Evolutionary conservation across 1,140 invertebrate genomes (phyloP), one percentile per base, ranked within the genome.

Genomic region (Thalassaphorura encarpata): DNA sequence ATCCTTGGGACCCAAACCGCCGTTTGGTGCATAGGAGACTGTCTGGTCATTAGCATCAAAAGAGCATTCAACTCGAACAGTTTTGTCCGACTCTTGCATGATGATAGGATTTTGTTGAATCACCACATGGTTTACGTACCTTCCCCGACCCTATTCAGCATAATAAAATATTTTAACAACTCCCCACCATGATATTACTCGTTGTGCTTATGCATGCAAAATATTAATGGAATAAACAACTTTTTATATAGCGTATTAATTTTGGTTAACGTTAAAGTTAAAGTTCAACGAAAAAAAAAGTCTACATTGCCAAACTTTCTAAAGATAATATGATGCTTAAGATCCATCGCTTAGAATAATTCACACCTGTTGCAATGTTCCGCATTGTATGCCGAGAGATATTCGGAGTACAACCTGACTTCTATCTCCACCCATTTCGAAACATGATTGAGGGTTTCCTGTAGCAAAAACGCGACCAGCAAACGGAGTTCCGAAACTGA

Each of bases 61-160:
- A 5, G 74, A 72, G 53, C 75, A 77, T 57, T 76, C 73, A 18
- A 77, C 75, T 57, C 74, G 66, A 15, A 77, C 74, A 3, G 70
- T 76, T 53, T 71, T 71, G 58, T 77, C 75, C 18, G 70, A 74
- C 48, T 77, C 73, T 56, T 75, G 76, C 71, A 76, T 75, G 51
- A 77, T 76, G 2, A 76, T 68, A 13, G 75, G 72, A 61, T 77
- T 76, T 58, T 76, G 72, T 56, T 77, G 75, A 43, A 77, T 69
- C 3, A 77, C 74, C 8, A 77, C 73, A 49, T 76, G 74, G 62
- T 77, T 77, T 11, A 73, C 70, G 62, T 73, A 77, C 51, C 69
- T 66, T 6, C 73, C 74, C 13, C 69, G 67, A 16, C 69, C 68
- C 72, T 75, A 50, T 16, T 18, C 41, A 33, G 33, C n/a, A 51